Percentiles rank a stretch among this genome's conserved stretches.
Conservation (phyloP, 2,797 vertebrate species). For the Lindbergichthys nudifrons region DNA sequence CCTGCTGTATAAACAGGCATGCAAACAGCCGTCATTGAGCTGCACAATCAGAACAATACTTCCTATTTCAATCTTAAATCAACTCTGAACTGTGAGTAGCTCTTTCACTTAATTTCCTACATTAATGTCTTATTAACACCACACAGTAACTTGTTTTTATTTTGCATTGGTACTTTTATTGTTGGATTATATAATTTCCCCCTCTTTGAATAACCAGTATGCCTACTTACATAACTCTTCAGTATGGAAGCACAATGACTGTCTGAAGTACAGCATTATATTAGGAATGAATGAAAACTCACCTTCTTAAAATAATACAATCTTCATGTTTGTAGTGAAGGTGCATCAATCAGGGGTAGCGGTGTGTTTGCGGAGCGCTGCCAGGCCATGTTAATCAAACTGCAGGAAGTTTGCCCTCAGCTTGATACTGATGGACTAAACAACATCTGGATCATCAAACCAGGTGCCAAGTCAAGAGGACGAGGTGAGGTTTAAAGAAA, state of each 20-base stretch:
- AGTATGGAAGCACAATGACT: not conserved
- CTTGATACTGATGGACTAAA: constrained; percentile 88
- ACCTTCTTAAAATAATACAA: constrained; percentile 1
- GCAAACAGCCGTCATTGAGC: not conserved
- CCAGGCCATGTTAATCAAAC: constrained; percentile 77
- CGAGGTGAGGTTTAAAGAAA: constrained; percentile 82
- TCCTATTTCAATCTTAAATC: not conserved
- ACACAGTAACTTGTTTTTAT: not conserved
- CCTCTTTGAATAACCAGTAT: not conserved
- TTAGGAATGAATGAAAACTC: not conserved
- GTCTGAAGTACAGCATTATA: not conserved
- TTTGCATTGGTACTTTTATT: not conserved
- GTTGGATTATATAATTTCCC: not conserved
- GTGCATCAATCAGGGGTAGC: constrained; percentile 73
- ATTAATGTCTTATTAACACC: not conserved
- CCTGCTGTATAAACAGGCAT: not conserved
- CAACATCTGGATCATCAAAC: constrained; percentile 96
- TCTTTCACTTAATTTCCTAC: not conserved
- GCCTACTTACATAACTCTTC: not conserved
- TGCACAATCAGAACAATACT: not conserved
- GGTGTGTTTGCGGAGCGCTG: constrained; percentile 80
- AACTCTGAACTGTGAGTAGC: not conserved
- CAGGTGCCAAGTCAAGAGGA: constrained; percentile 92
- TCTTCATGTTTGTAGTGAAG: constrained; percentile 77
- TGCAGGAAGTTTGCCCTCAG: constrained; percentile 86